Conservation (phyloP, 2,888 invertebrate species). For the Phyllotreta striolata region DNA sequence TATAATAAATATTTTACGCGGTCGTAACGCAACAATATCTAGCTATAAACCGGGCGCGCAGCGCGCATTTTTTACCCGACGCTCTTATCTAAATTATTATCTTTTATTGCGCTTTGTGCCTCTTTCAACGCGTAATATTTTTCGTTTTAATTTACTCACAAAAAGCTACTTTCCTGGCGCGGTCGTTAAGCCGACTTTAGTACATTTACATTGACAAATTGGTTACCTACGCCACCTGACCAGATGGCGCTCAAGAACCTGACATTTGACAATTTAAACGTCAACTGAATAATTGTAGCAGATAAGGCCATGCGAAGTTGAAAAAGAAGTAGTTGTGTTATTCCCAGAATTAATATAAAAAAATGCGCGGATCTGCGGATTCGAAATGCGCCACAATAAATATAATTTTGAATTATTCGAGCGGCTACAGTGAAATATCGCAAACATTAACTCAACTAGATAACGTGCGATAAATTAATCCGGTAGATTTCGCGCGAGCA, state of each 20-base stretch:
- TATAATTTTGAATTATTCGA: slow-evolving; percentile 28
- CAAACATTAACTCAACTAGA: slow-evolving; percentile 29
- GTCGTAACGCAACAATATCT: slow-evolving; percentile 36
- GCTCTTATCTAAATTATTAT: slow-evolving; percentile 49
- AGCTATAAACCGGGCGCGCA: slow-evolving; percentile 10
- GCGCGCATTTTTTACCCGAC: slow-evolving; percentile 36
- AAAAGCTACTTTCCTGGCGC: slow-evolving; percentile 34
- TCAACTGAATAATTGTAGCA: too few relatives aligned
- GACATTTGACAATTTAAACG: too few relatives aligned
- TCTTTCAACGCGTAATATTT: slow-evolving; percentile 45
- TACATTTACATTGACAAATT: slow-evolving; percentile 27
- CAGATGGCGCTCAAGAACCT: too few relatives aligned
- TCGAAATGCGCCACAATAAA: slow-evolving; percentile 15
- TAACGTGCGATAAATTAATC: slow-evolving; percentile 26
- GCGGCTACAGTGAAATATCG: slow-evolving; percentile 23
- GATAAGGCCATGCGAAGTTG: too few relatives aligned
- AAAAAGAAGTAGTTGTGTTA: too few relatives aligned
- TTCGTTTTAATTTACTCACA: slow-evolving; percentile 43
- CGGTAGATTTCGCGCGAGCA: slow-evolving; percentile 25
- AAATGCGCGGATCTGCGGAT: too few relatives aligned
- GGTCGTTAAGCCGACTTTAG: slow-evolving; percentile 29
- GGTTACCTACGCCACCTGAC: slow-evolving; percentile 6
- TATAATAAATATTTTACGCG: slow-evolving; percentile 48
- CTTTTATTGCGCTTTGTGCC: slow-evolving; percentile 48
- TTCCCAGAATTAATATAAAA: too few relatives aligned